Evolutionary conservation across 2,888 invertebrate species (phyloP).

Genomic region (Ophion ventricosus): DNA sequence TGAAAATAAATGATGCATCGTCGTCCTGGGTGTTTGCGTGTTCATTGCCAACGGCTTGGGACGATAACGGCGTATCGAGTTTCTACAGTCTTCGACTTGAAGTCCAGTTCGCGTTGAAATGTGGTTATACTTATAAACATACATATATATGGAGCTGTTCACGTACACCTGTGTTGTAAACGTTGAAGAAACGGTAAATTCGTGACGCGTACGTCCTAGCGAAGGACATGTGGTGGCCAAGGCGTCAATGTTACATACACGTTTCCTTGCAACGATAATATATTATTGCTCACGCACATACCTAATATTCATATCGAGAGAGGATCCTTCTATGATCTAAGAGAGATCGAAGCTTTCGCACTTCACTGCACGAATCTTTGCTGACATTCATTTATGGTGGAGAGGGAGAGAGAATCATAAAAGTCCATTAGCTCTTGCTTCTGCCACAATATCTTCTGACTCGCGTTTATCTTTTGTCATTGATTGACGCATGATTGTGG

Average conservation of each 20-base stretch:
- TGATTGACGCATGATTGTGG: too few species aligned
- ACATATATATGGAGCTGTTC: constrained; percentile 6
- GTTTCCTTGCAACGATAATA: constrained; percentile 59
- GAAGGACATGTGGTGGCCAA: constrained; percentile 60
- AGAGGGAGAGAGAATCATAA: too few species aligned
- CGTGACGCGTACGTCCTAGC: constrained; percentile 53
- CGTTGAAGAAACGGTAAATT: constrained; percentile 60
- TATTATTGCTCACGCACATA: constrained; percentile 35
- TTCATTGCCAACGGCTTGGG: too few species aligned
- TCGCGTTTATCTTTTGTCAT: too few species aligned
- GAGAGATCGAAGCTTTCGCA: too few species aligned
- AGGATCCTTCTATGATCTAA: background rate
- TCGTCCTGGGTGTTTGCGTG: background rate
- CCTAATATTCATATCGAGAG: constrained; percentile 25
- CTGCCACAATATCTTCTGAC: too few species aligned
- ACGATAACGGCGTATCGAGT: too few species aligned
- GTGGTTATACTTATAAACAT: background rate
- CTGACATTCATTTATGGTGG: too few species aligned
- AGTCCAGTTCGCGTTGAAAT: constrained; percentile 8
- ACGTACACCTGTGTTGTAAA: constrained; percentile 10
- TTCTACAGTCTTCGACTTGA: background rate
- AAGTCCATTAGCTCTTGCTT: too few species aligned
- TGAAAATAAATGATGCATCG: constrained; percentile 47
- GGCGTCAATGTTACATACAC: constrained; percentile 28
- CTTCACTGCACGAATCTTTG: too few species aligned